Evolutionary conservation across 2,888 invertebrate genomes (phyloP), one percentile per base, ranked within the genome.

Genomic region (Sinohyriopsis cumingii): DNA sequence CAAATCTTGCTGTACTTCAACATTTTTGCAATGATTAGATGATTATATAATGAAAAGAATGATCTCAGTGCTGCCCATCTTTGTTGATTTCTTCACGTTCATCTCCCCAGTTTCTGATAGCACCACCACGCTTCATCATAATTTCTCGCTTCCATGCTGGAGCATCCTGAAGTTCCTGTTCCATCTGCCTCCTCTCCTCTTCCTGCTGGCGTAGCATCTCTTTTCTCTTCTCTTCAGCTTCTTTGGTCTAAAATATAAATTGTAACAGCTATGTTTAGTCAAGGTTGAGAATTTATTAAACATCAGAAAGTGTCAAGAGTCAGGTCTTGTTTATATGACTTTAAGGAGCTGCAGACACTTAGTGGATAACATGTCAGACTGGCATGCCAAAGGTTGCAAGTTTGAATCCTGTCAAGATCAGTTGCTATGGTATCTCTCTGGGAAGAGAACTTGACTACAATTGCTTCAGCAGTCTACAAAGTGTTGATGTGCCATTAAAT

Each of bases 111-210:
- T 82, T 82, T 65, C 73, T 76, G 54, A 76, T 77, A 25, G 75
- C 80, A 71, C 76, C 77, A 5, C 82, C 82, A 15, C 75, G 68
- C 68, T 80, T 82, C 79, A 84, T 84, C 73, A 82, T 80, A 18
- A 86, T 81, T 70, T 85, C 84, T 54, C 82, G 77, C 68, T 85
- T 86, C 85, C 84, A 86, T 25, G 79, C 82, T 5, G 86, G 86
- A 67, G 84, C 78, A 57, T 82, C 78, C 65, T 78, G 78, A 63
- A 84, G 68, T 72, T 85, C 84, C 62, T 78, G 72, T 33, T 78
- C 75, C 74, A 77, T 73, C 55, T 78, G 57, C 59, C 55, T 63
- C 62, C 76, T 71, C 63, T 63, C 65, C 54, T 79, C 80, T 45
- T 78, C 73, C 57, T 82, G 73, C 59, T 71, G 72, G n/a, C 67